phyloP scores from a whole-genome alignment of 1,140 invertebrate species.

The Bradynema listronoti region DNA sequence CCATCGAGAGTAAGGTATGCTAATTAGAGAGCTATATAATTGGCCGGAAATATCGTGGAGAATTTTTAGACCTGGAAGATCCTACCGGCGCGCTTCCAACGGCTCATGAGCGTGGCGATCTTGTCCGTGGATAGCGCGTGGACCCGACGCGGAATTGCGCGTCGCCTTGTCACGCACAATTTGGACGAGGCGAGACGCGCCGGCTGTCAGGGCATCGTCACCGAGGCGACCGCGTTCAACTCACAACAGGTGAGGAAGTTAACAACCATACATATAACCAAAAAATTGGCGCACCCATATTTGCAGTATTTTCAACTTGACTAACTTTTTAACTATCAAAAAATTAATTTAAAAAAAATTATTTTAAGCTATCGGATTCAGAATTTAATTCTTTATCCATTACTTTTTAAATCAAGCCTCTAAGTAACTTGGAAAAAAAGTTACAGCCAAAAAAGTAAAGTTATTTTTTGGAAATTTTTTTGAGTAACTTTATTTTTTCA shows the following conservation, averaged over 20 bases:
- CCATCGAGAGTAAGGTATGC: conserved; percentile 18
- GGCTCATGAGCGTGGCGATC: conserved; percentile 20
- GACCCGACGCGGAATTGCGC: conserved; percentile 26
- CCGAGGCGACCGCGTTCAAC: conserved; percentile 36
- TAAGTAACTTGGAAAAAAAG: background rate
- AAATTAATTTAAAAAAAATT: too few species aligned
- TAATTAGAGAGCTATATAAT: conserved; percentile 10
- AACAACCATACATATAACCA: background rate
- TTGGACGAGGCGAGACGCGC: conserved; percentile 26
- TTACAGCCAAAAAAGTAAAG: background rate
- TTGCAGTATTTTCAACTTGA: too few species aligned
- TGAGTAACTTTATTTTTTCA: too few species aligned
- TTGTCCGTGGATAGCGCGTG: conserved; percentile 27
- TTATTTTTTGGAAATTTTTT: too few species aligned
- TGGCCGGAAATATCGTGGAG: background rate
- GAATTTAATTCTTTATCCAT: too few species aligned
- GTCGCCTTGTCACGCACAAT: conserved; percentile 21
- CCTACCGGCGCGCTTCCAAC: conserved; percentile 22
- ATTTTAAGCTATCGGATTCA: too few species aligned
- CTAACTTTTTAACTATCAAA: too few species aligned
- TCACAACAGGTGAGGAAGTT: conserved; percentile 26
- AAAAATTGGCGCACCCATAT: conserved; percentile 1
- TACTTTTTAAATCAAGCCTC: too few species aligned
- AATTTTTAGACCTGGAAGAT: conserved; percentile 34
- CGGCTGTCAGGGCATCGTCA: conserved; percentile 38